These are phyloP conservation scores for Therioaphis trifolii DNA, from an alignment of 2,888 invertebrate genomes.

Conservation along the genomic window DNA sequence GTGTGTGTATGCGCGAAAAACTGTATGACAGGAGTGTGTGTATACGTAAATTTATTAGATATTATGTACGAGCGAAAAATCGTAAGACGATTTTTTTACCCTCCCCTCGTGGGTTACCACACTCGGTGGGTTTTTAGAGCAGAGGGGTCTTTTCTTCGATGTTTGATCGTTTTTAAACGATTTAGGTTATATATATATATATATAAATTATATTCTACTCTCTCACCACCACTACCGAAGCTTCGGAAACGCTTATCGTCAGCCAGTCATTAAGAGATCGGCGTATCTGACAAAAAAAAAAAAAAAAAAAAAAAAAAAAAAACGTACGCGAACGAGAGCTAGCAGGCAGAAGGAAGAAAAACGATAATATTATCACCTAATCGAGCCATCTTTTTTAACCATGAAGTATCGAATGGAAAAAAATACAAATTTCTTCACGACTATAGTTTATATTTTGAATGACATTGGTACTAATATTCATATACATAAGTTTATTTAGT, in stretches of 20 bases:
- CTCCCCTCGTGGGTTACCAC: not conserved
- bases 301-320: constrained; percentile 10
- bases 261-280: constrained; percentile 44
- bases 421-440: too few species aligned
- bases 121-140: not conserved
- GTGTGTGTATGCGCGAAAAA: not conserved
- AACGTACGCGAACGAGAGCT: not conserved
- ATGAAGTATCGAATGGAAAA: not conserved
- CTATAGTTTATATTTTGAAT: too few species aligned
- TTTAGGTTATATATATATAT: constrained; percentile 25
- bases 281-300: constrained; percentile 31
- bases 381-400: not conserved
- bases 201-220: too few species aligned
- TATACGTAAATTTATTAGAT: not conserved
- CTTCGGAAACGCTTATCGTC: constrained; percentile 43
- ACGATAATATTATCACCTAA: not conserved
- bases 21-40: too few species aligned
- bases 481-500: too few species aligned
- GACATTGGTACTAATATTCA: too few species aligned
- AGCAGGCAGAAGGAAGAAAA: too few species aligned
- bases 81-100: not conserved
- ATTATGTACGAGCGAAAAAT: not conserved
- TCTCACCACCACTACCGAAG: not conserved
- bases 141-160: not conserved
- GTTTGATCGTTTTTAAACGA: constrained; percentile 61